Base-by-base conservation (phyloP, 2,797 vertebrate species). In the Antrozous pallidus region DNA sequence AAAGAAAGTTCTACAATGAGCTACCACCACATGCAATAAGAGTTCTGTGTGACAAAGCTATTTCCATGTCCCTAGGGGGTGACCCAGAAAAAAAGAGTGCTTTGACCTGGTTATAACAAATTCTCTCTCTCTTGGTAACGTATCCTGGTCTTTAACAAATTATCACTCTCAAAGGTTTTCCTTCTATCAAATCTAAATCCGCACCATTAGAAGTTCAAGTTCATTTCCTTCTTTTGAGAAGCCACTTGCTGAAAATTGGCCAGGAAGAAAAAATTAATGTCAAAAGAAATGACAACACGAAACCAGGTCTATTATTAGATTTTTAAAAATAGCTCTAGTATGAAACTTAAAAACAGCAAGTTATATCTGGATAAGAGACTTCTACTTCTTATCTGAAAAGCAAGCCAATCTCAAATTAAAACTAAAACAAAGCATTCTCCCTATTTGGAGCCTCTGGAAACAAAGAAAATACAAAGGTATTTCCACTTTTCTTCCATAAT, bases 41-140 rank as follows among this genome's bases (percentile, higher is more conserved):
- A 93, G 12, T 84, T 92, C 45, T 91, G 63, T 74, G 28, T 70
- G 56, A 90, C 51, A 91, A 80, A 94, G 81, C 84, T 81, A 82
- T 40, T 89, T 96, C 77, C 56, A 75, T 88, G 69, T 90, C 91
- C 69, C 36, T 54, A 79, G 84, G 88, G 92, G 73, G 73, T 88
- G 90, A 93, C 81, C 93, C 70, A 88, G 88, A 79, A 88, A 78
- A 92, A 94, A 90, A 91, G 67, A 94, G 71, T 85, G 78, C 82
- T 97, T 38, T 96, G 94, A 95, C 93, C 93, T 95, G 92, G 36
- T 94, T 95, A 71, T 91, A 94, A 94, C 90, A 93, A 88, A 74
- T 81, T 94, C 54, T 49, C 85, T 91, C 88, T 88, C 74, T 89
- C 51, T 82, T 16, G 20, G 85, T 90, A 94, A 92, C 54, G 63